Evolutionary conservation across 2,113 vertebrate genomes (phyloP), one percentile per base, ranked within the genome.

Genomic region (Mobula birostris): DNA sequence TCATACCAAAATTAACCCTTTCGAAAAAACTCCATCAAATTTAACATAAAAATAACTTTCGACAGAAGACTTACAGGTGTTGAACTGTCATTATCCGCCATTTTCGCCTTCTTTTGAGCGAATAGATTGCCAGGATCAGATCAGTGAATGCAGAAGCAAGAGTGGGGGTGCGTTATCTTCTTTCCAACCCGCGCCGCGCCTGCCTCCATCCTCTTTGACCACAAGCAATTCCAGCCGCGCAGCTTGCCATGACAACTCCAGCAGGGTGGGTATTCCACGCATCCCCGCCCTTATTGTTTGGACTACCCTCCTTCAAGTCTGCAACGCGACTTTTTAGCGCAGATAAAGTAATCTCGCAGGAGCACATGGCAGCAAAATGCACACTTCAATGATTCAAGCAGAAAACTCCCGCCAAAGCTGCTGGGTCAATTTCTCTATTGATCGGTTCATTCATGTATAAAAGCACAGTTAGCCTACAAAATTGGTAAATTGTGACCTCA

Each of bases 81-180:
- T 56, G 91, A 56, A 21, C 74, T 93, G 90, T 92, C 90, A 8
- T 74, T 74, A 56, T 74, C 70, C 36, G 91, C 91, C 91, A 93
- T 93, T 72, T 40, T 11, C 21, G 14, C n/a, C 9, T 74, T 36
- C 70, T 48, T 48, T 40, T 93, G 21, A 32, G 17, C 36, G 61
- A 88, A 66, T 14, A 90, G 56, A 15, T 36, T 40, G 68, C 12
- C 29, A 21, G 66, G 90, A 36, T 72, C 36, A 36, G 90, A 40
- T 40, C 2, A 21, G 68, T 11, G 68, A 74, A 40, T 24, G 19
- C 40, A 14, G 36, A 24, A 40, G 66, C 36, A 1, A 21, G 36
- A 93, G 17, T 40, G 68, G 68, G 19, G 68, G 11, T 56, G 70
- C 17, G n/a, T 93, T 72, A 40, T 93, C 68, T 93, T 70, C 91